Evolutionary conservation across 2,888 invertebrate species (phyloP).

Genomic region (Macrosoma leucophasiata): DNA sequence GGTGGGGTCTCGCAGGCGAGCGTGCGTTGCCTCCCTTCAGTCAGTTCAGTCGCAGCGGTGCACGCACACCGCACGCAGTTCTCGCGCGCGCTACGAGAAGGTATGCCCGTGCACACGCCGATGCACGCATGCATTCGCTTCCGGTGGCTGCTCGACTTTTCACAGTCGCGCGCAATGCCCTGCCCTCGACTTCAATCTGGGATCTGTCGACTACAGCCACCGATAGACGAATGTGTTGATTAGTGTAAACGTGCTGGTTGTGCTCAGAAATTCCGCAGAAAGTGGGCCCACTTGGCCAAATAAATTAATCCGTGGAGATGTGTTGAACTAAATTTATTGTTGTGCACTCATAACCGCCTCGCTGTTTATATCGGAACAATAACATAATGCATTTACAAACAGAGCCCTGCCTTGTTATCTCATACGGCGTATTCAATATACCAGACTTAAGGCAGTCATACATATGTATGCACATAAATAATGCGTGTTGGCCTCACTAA

Average conservation of each 20-base stretch:
- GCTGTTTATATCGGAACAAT: constrained; percentile 33
- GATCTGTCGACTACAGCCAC: constrained; percentile 29
- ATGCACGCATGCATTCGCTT: constrained; percentile 52
- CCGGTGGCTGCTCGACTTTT: constrained; percentile 61
- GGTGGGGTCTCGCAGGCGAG: constrained; percentile 59
- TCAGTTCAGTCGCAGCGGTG: constrained; percentile 71
- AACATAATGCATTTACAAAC: constrained; percentile 37
- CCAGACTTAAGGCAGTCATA: constrained; percentile 22
- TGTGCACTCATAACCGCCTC: constrained; percentile 11
- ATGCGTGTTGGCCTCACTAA: constrained; percentile 10
- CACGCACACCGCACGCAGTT: constrained; percentile 76
- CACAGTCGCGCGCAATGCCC: constrained; percentile 29
- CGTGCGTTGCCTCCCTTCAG: constrained; percentile 52
- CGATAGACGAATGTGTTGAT: constrained; percentile 30
- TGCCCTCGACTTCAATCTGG: constrained; percentile 4
- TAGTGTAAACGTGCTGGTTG: constrained; percentile 20
- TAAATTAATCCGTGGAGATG: constrained; percentile 36
- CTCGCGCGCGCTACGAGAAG: constrained; percentile 73
- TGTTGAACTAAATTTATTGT: constrained; percentile 43
- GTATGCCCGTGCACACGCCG: constrained; percentile 47
- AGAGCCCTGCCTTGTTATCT: constrained; percentile 36
- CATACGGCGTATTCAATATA: constrained; percentile 33
- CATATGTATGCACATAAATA: constrained; percentile 17
- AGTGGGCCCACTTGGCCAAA: constrained; percentile 25
- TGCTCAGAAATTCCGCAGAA: constrained; percentile 13